Conservation (phyloP, 2,888 invertebrate species). For the Acrobasis repandana region DNA sequence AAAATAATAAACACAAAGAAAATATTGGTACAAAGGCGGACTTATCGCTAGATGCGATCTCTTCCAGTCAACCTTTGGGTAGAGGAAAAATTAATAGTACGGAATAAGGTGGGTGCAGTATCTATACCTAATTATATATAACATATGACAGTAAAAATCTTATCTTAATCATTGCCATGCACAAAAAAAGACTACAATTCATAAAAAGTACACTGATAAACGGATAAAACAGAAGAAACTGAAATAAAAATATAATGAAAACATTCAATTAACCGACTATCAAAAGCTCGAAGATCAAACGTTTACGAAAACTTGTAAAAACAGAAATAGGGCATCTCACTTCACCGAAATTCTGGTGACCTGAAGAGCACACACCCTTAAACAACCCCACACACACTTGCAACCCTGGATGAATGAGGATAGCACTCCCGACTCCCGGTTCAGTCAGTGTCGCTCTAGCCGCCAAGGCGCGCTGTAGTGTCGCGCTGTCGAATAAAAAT, state of each 20-base stretch:
- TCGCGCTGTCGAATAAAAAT: not conserved
- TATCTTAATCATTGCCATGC: no score
- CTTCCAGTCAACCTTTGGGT: no score
- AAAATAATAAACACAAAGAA: no score
- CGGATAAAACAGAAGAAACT: no score
- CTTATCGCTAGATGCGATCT: no score
- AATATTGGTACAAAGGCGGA: no score
- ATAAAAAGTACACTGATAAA: no score
- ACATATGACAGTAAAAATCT: no score
- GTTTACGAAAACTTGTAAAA: constrained; percentile 26
- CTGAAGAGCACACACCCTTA: constrained; percentile 60
- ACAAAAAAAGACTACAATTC: no score
- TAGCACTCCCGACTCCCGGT: constrained; percentile 35
- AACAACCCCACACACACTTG: constrained; percentile 49
- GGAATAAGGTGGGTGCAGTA: no score
- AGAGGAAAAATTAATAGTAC: no score
- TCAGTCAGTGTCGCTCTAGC: constrained; percentile 55
- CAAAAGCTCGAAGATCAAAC: constrained; percentile 19
- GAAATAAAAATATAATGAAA: not conserved
- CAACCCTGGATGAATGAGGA: constrained; percentile 38
- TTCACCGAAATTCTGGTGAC: constrained; percentile 75
- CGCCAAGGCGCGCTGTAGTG: constrained; percentile 6
- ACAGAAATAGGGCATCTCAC: constrained; percentile 66
- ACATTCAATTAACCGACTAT: not conserved
- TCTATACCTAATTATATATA: no score